Base-by-base conservation (phyloP, 2,888 invertebrate species). In the Ormyrus thymus region DNA sequence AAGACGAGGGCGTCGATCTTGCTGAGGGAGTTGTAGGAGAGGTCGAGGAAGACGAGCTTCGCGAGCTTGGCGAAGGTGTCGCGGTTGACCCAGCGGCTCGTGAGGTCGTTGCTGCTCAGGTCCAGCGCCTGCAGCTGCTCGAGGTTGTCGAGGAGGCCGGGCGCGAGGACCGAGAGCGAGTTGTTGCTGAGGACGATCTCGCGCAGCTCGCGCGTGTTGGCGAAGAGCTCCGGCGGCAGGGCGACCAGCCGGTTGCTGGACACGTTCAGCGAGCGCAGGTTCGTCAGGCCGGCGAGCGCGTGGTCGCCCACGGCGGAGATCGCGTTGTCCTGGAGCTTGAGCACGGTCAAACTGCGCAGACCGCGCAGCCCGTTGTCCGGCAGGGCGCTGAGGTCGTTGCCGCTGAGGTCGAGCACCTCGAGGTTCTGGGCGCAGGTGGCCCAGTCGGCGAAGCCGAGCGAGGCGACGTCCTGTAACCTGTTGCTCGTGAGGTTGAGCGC, bases 171-270 rank as follows among this genome's bases (percentile, higher is more conserved):
- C 83, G 94, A 93, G 58, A 96, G 88, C 8, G 95, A 94, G 88
- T 96, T 96, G 87, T 96, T 96, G 86, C 94, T 93, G 72, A 96
- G 91, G 86, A 95, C 93, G 83, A 96, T 92, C 88, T 95, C 94
- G 80, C 93, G 92, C 62, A 96, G 91, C 83, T 94, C 93, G 82
- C 93, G 92, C n/a, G 94, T 94, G 58, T 93, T 93, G 86, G 94
- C 93, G 87, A 97, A 95, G 87, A 96, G 91, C 87, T 95, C 95
- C 53, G 95, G 94, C 7, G 96, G 96, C 83, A 97, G 91, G 8
- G 94, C 94, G 55, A 93, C 94, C 84, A 97, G 90, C 82, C 93
- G 93, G 89, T 97, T 97, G 84, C 94, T 94, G 50, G 96, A 95
- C 85, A 97, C 90, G 90, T 97, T 96, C 55, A 97, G 91, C 70